Evolutionary conservation across 2,113 vertebrate species (phyloP), one percentile per base, ranked within the genome.

Genomic region (Nannobrachium achirus): DNA sequence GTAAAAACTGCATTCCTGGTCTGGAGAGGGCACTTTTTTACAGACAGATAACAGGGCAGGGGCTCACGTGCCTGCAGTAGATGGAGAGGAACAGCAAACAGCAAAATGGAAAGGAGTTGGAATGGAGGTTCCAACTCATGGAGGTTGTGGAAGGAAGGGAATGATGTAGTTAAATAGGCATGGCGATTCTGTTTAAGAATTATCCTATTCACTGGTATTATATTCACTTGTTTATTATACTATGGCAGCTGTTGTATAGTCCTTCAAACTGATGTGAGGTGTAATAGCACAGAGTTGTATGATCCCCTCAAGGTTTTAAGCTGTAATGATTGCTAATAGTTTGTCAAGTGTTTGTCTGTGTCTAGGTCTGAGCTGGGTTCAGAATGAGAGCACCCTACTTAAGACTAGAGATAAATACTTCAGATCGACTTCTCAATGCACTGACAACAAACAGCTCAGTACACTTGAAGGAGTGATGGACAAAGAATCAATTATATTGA

Each of bases 131-230:
- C n/a, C n/a, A n/a, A n/a, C n/a, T n/a, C n/a, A n/a, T 18, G 19
- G 42, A 39, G 14, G 14, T 48, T 44, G 16, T 7, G 42, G 46
- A 11, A 8, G 18, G 1, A 57, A 58, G 65, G 58, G 33, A 50
- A 51, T 75, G 72, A 53, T 71, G 75, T 39, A 4, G n/a, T n/a
- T 11, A 15, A 40, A 59, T 53, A 59, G 10, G 39, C n/a, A 8
- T 59, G 25, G 7, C 8, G 16, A 15, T 42, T n/a, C 25, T 25
- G 20, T 2, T 25, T 33, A 33, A 33, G 25, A 33, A 33, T 33
- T 33, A 33, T 33, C 25, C 1, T 25, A 25, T 25, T 1, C n/a
- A n/a, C n/a, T n/a, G n/a, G n/a, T n/a, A n/a, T n/a, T n/a, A n/a
- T n/a, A n/a, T n/a, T n/a, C n/a, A n/a, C 25, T 33, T 33, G 6